phyloP scores from a whole-genome alignment of 2,797 vertebrate genomes.

The Avahi laniger region DNA sequence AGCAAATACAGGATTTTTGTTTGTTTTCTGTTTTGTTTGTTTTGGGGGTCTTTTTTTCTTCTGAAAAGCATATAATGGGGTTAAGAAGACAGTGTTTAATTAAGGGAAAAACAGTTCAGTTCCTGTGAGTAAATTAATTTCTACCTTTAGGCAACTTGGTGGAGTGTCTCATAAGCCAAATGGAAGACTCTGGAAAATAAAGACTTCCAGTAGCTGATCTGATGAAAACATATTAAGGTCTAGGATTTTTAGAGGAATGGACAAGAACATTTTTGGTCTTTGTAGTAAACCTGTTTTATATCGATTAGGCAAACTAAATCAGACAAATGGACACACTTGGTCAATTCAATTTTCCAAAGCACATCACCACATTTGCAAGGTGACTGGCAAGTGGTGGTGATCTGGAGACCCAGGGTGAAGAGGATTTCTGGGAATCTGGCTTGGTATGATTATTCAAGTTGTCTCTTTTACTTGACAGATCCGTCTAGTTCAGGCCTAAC shows the following conservation, averaged over 20 bases:
- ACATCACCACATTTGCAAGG: neutral
- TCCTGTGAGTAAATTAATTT: constrained; percentile 51
- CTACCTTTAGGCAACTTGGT: constrained; percentile 42
- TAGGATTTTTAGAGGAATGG: constrained; percentile 59
- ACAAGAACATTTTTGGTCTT: constrained; percentile 55
- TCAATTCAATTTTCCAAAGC: constrained; percentile 40
- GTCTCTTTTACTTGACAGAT: neutral
- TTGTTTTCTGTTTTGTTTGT: neutral
- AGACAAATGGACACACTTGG: constrained; percentile 56
- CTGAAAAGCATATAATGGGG: constrained; percentile 10
- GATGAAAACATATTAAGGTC: constrained; percentile 47
- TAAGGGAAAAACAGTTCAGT: constrained; percentile 14
- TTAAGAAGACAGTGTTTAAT: constrained; percentile 47
- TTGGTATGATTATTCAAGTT: neutral
- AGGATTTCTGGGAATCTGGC: constrained; percentile 28
- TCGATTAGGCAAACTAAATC: constrained; percentile 61
- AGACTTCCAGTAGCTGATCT: neutral
- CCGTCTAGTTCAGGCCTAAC: neutral
- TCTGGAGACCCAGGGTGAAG: neutral
- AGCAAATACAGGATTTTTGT: neutral
- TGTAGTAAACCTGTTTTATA: constrained; percentile 57
- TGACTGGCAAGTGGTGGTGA: neutral
- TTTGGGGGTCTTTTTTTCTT: neutral
- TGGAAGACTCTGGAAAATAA: constrained; percentile 35
- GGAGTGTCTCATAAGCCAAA: constrained; percentile 10